Evolutionary conservation across 2,888 invertebrate species (phyloP).

Genomic region (Aspidiotus destructor): DNA sequence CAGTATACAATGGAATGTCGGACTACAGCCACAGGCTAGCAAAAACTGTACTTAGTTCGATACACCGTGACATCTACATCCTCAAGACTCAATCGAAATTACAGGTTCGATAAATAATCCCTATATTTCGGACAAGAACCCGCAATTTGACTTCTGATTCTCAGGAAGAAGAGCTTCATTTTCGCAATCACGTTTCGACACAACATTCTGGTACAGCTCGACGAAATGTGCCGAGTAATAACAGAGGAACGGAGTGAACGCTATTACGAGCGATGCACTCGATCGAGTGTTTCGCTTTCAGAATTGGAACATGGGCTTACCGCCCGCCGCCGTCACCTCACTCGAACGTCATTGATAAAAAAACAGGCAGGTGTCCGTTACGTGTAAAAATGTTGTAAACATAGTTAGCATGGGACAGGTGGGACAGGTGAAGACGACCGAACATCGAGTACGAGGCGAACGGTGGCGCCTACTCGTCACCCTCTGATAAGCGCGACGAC

Average conservation of each 20-base stretch:
- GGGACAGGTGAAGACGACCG: conserved; percentile 14
- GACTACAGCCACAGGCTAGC: no score
- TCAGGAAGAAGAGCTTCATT: no score
- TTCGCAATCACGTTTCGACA: no score
- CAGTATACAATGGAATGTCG: no score
- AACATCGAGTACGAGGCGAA: conserved; percentile 2
- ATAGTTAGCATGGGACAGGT: neutral
- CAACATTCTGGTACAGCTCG: neutral
- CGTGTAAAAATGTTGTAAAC: conserved; percentile 15
- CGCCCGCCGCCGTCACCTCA: neutral
- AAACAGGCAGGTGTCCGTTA: conserved; percentile 12
- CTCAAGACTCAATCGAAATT: no score
- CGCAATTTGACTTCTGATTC: no score
- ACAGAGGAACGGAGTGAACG: neutral
- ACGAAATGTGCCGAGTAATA: neutral
- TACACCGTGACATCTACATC: no score
- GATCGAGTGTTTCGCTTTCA: neutral
- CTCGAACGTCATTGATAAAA: conserved; percentile 8
- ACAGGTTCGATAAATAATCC: no score
- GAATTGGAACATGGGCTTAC: neutral
- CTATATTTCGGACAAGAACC: no score
- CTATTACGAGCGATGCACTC: neutral
- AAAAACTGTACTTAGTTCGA: no score
- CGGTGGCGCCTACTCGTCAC: conserved; percentile 17
- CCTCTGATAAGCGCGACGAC: conserved; percentile 21